phyloP scores from a whole-genome alignment of 2,888 invertebrate species.

The Ernsta delagoae region DNA sequence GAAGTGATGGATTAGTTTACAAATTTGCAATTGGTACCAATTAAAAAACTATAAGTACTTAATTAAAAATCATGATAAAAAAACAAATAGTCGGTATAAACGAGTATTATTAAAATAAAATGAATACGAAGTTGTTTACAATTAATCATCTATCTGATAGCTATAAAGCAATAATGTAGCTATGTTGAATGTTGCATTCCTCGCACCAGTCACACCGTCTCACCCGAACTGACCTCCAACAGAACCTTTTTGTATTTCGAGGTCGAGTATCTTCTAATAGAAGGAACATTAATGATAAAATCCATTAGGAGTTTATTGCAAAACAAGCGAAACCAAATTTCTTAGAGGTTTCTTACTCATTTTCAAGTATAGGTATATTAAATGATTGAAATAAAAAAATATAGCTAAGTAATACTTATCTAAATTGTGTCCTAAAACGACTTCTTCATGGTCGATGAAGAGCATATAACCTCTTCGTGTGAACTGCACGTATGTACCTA shows the following conservation, averaged over 20 bases:
- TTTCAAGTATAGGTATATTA: too few species aligned
- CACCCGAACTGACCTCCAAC: not conserved
- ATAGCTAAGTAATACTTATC: too few species aligned
- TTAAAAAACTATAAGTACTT: not conserved
- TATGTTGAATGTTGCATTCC: not conserved
- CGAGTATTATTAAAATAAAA: not conserved
- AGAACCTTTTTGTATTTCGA: conserved; percentile 4
- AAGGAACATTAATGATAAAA: not conserved
- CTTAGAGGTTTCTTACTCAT: too few species aligned
- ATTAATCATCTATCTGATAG: not conserved
- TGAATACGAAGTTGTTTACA: not conserved
- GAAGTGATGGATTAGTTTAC: too few species aligned
- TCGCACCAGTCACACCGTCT: not conserved
- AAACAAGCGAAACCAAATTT: not conserved
- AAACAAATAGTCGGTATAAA: too few species aligned
- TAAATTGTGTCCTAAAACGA: too few species aligned
- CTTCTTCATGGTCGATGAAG: too few species aligned
- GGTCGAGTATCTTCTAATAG: not conserved
- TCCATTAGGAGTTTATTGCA: conserved; percentile 1
- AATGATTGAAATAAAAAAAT: too few species aligned
- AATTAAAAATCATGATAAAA: not conserved
- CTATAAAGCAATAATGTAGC: not conserved
- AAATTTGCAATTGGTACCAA: not conserved
- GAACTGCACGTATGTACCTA: too few species aligned
- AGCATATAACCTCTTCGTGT: too few species aligned